phyloP scores from a whole-genome alignment of 2,797 vertebrate species.

The Meriones psammophilus region DNA sequence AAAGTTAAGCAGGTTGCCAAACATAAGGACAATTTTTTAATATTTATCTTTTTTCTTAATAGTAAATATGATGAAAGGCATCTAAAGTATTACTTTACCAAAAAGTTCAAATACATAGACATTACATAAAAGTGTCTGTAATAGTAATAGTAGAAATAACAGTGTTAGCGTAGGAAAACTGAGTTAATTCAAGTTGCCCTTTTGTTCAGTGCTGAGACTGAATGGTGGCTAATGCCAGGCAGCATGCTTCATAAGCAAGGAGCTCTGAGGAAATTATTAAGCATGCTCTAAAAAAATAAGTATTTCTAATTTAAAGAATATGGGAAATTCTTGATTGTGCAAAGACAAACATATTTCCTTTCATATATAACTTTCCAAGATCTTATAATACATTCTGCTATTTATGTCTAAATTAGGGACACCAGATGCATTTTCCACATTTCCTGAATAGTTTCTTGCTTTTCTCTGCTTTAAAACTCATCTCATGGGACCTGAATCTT shows the following conservation, averaged over 20 bases:
- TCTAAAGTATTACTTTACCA: too few relatives aligned
- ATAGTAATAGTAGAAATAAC: too few relatives aligned
- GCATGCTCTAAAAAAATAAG: background rate
- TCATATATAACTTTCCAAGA: background rate
- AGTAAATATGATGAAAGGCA: too few relatives aligned
- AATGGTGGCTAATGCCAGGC: background rate
- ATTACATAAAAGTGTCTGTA: too few relatives aligned
- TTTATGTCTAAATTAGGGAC: background rate
- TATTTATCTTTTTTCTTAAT: too few relatives aligned
- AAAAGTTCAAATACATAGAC: too few relatives aligned
- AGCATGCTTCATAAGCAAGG: background rate
- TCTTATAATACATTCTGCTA: background rate
- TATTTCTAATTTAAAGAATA: background rate
- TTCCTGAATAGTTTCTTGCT: background rate
- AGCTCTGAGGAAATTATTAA: background rate
- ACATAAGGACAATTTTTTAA: too few relatives aligned
- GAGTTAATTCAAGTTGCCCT: too few relatives aligned
- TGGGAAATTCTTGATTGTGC: background rate
- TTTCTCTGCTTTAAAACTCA: background rate
- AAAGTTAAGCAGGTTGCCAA: too few relatives aligned
- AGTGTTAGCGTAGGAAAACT: too few relatives aligned
- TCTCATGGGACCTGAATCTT: background rate
- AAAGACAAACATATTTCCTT: background rate
- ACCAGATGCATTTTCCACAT: background rate
- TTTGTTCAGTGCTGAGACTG: background rate